Conservation (phyloP, 1,140 invertebrate genomes). For the Caenorhabditis tropicalis region DNA sequence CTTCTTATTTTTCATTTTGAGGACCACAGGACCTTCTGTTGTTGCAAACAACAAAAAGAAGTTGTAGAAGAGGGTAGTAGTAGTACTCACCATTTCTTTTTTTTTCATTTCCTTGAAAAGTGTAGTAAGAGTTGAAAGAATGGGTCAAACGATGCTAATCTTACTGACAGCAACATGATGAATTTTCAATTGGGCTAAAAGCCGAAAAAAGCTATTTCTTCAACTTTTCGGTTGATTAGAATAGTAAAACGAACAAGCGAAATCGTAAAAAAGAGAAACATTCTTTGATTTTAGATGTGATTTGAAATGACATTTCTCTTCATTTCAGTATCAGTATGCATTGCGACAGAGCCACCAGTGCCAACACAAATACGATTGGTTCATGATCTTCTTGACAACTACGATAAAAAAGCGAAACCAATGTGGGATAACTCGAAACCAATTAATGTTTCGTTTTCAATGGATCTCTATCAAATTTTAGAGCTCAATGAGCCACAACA, state of each 20-base stretch:
- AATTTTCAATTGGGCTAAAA: slow-evolving; percentile 37
- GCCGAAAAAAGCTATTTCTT: background rate
- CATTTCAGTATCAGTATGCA: slow-evolving; percentile 6
- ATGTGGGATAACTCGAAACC: slow-evolving; percentile 66
- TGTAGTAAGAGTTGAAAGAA: background rate
- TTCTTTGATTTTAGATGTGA: background rate
- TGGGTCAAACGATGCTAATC: slow-evolving; percentile 40
- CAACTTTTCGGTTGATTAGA: background rate
- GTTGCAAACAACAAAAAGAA: slow-evolving; percentile 32
- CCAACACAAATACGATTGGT: slow-evolving; percentile 66
- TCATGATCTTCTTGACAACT: slow-evolving; percentile 69
- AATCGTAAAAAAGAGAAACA: background rate
- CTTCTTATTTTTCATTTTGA: background rate
- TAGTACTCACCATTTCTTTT: background rate
- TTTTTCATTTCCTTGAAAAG: slow-evolving; percentile 23
- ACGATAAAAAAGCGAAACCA: slow-evolving; percentile 67
- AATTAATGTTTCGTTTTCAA: slow-evolving; percentile 69
- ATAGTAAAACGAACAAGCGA: background rate
- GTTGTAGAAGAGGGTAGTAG: background rate
- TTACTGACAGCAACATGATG: slow-evolving; percentile 25
- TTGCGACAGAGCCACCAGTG: background rate
- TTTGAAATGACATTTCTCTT: background rate
- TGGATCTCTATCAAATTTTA: slow-evolving; percentile 71
- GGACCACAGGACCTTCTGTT: background rate
- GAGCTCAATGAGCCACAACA: slow-evolving; percentile 71